Conservation (phyloP, 2,888 invertebrate species). For the Dasysyrphus albostriatus region DNA sequence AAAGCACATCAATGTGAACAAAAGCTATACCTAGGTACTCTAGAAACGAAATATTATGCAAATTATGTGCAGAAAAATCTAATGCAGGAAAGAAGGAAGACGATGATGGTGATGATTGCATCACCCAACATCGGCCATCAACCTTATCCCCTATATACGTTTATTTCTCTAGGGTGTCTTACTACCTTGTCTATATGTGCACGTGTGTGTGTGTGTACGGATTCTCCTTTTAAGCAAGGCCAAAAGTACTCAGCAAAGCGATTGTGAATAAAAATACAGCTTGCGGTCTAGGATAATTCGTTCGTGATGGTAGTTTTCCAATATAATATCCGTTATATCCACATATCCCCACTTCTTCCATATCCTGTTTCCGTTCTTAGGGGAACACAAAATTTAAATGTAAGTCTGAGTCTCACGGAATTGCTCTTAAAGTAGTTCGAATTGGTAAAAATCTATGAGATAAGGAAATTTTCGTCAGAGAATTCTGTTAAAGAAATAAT, state of each 20-base stretch:
- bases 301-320: conserved; percentile 67
- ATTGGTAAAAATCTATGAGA: too few relatives aligned
- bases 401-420: background rate
- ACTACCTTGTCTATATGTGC: background rate
- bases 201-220: background rate
- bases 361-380: background rate
- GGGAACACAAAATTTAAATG: background rate
- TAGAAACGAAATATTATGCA: conserved; percentile 60
- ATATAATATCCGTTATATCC: conserved; percentile 70
- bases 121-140: conserved; percentile 48
- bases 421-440: background rate
- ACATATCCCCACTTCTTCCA: conserved; percentile 43
- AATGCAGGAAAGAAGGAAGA: conserved; percentile 19
- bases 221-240: conserved; percentile 17
- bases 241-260: conserved; percentile 26
- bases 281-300: conserved; percentile 68
- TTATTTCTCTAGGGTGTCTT: conserved; percentile 37
- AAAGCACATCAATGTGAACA: background rate
- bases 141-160: conserved; percentile 35
- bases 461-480: too few relatives aligned
- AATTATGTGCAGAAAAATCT: conserved; percentile 55
- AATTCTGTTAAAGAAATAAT: too few relatives aligned
- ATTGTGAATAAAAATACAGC: conserved; percentile 48
- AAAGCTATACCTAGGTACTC: conserved; percentile 50
- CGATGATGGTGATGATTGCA: conserved; percentile 50